These are phyloP conservation scores for Drosophila truncata DNA, from an alignment of 1,140 invertebrate species.

Conservation along the genomic window DNA sequence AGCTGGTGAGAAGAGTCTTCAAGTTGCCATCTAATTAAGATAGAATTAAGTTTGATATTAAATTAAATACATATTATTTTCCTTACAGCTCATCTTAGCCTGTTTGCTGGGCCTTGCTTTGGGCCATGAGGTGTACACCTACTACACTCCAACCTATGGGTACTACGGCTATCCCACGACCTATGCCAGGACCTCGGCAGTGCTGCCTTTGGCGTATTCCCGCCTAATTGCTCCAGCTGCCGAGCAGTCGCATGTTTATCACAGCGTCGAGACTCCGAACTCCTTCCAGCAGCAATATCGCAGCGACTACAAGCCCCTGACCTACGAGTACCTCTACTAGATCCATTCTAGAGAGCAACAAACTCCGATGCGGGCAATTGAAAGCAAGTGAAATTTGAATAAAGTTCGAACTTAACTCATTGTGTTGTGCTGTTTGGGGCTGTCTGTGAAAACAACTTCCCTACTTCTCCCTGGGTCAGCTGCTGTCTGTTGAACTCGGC, in stretches of 20 bases:
- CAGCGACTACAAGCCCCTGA: slow-evolving; percentile 74
- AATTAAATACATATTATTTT: not conserved
- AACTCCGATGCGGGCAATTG: slow-evolving; percentile 7
- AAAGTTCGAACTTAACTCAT: slow-evolving; percentile 51
- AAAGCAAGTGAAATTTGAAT: slow-evolving; percentile 67
- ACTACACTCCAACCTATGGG: slow-evolving; percentile 58
- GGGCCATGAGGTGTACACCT: slow-evolving; percentile 54
- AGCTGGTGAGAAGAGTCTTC: slow-evolving; percentile 58
- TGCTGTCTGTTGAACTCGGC: slow-evolving; percentile 51
- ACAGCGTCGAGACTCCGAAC: slow-evolving; percentile 72
- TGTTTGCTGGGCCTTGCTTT: slow-evolving; percentile 59
- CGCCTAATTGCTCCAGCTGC: slow-evolving; percentile 55
- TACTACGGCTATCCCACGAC: slow-evolving; percentile 39
- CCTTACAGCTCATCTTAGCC: slow-evolving; percentile 53
- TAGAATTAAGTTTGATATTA: not conserved
- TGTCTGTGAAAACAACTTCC: slow-evolving; percentile 43
- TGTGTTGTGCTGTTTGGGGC: slow-evolving; percentile 7
- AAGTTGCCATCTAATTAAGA: not conserved
- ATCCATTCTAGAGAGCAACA: slow-evolving; percentile 6
- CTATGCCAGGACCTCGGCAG: slow-evolving; percentile 35
- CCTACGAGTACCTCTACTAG: slow-evolving; percentile 72
- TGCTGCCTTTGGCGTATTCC: slow-evolving; percentile 69
- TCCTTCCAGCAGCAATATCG: slow-evolving; percentile 82
- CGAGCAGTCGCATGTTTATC: slow-evolving; percentile 67
- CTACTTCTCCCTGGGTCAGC: slow-evolving; percentile 37